Conservation (phyloP, 2,113 vertebrate species). For the Engraulis encrasicolus region DNA sequence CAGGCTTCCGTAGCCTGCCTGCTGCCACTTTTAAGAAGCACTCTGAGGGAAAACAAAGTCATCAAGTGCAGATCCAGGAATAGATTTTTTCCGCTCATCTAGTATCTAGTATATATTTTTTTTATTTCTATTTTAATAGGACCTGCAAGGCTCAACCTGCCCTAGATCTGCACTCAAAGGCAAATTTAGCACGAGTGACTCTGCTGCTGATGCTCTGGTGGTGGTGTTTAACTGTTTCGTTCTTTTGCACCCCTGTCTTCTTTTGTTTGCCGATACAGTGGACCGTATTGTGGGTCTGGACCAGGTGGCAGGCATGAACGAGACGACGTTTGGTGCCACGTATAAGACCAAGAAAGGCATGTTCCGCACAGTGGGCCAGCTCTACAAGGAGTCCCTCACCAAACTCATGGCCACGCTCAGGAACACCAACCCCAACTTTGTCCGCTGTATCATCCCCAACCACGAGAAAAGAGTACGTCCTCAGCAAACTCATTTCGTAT, state of each 20-base stretch:
- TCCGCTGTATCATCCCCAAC: constrained; percentile 98
- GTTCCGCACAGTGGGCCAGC: constrained; percentile 94
- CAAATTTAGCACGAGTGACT: background rate
- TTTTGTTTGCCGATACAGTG: constrained; percentile 72
- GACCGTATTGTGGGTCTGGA: constrained; percentile 98
- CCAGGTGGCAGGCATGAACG: constrained; percentile 96
- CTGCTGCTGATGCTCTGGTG: background rate
- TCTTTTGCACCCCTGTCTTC: background rate
- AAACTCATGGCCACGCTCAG: constrained; percentile 97
- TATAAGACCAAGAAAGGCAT: constrained; percentile 99
- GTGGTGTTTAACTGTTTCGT: background rate
- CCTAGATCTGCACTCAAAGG: constrained; percentile 17
- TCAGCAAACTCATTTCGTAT: background rate
- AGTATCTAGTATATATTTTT: too few species aligned
- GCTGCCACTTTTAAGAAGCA: background rate
- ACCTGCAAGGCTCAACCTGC: background rate
- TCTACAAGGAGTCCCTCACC: constrained; percentile 96
- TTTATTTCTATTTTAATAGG: background rate
- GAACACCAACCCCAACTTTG: constrained; percentile 98
- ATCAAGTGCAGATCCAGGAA: constrained; percentile 19
- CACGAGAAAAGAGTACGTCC: constrained; percentile 92
- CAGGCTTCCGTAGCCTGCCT: background rate
- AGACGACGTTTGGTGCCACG: constrained; percentile 92
- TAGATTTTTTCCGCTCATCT: background rate
- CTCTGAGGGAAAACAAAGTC: constrained; percentile 16